A percentile compares a stretch with the other conserved stretches of the same genome.
Evolutionary conservation across 2,888 invertebrate genomes (phyloP).

Genomic region (Lutraria lutraria): DNA sequence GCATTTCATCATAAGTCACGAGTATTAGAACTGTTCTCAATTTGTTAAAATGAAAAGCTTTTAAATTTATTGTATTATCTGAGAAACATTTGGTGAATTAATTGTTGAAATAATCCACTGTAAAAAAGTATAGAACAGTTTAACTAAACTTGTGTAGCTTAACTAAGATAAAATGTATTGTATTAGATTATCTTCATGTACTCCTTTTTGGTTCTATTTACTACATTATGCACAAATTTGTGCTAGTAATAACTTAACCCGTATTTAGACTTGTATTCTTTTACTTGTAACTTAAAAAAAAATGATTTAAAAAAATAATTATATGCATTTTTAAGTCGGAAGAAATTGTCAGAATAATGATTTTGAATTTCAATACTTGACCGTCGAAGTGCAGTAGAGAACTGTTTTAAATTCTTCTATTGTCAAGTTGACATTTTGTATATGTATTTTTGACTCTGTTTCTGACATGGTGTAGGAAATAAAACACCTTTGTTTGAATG

Average conservation of each 20-base stretch:
- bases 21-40: no score
- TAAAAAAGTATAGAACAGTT: no score
- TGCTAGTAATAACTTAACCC: not conserved
- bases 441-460: not conserved
- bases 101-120: no score
- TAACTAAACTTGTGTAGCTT: no score
- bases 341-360: not conserved
- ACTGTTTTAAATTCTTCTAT: not conserved
- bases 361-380: not conserved
- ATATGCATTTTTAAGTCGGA: not conserved
- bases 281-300: not conserved
- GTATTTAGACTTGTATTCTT: not conserved
- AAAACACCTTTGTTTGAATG: not conserved
- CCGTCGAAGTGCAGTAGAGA: not conserved
- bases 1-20: no score
- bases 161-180: no score
- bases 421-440: constrained; percentile 17
- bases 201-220: not conserved
- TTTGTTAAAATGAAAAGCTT: no score
- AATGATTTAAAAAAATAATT: not conserved
- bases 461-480: not conserved
- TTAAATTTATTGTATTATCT: no score
- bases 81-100: no score
- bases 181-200: no score
- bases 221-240: not conserved